These are phyloP conservation scores for Chamaetylas fuelleborni DNA, from an alignment of 2,113 vertebrate species.

Conservation along the genomic window DNA sequence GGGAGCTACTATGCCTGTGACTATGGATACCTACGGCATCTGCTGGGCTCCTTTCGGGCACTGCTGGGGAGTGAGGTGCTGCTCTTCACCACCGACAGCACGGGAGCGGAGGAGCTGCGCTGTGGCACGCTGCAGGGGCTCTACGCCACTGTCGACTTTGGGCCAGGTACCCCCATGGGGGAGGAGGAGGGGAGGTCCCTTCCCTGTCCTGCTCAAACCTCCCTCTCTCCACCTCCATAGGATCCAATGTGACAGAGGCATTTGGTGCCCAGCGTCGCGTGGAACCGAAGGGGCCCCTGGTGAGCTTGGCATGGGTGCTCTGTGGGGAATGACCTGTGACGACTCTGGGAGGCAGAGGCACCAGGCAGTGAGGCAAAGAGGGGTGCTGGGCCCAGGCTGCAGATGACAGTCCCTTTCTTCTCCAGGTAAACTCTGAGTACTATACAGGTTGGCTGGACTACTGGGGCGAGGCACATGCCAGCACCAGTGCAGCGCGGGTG, in stretches of 20 bases:
- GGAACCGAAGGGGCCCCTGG: conserved; percentile 89
- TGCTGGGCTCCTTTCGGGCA: conserved; percentile 79
- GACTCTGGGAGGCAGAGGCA: background rate
- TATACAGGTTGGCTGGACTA: conserved; percentile 98
- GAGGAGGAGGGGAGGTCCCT: background rate
- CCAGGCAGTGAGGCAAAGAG: background rate
- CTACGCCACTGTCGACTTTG: conserved; percentile 92
- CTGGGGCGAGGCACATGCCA: conserved; percentile 87
- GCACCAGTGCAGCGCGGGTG: conserved; percentile 67
- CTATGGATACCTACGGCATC: conserved; percentile 83
- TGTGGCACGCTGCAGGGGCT: conserved; percentile 88
- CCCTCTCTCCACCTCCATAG: conserved; percentile 54
- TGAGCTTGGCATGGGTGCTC: conserved; percentile 49
- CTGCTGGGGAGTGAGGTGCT: conserved; percentile 83
- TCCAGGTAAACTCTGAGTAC: conserved; percentile 96
- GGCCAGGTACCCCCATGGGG: conserved; percentile 76
- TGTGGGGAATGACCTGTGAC: accelerated
- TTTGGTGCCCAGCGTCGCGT: conserved; percentile 82
- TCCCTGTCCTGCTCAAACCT: background rate
- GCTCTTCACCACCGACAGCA: conserved; percentile 91
- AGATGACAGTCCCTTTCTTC: background rate
- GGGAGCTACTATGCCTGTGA: conserved; percentile 92
- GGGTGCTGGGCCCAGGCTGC: background rate
- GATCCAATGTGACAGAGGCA: conserved; percentile 79
- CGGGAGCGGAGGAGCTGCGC: conserved; percentile 74